Evolutionary conservation across 2,888 invertebrate species (phyloP), one percentile per base, ranked within the genome.

Genomic region (Lacanobia wlatinum): DNA sequence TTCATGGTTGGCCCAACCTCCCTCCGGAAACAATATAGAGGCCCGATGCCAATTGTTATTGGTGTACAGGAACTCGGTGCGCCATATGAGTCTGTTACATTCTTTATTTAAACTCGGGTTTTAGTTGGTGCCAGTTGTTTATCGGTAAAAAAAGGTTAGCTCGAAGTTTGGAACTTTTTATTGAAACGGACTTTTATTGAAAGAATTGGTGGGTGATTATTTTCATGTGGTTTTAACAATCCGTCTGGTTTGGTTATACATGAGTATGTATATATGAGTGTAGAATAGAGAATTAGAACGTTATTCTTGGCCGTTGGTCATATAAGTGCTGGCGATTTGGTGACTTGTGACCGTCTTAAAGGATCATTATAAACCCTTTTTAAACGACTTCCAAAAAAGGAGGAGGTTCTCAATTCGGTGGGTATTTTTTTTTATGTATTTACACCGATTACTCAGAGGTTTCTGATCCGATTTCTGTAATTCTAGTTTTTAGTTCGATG

Each of bases 31-130:
- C 84, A 87, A 86, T 87, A 87, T 76, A 71, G 79, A 68, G 61
- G 74, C 69, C 74, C 83, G 74, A 86, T 76, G 76, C 78, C 86
- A 86, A 84, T 83, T 76, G 78, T 84, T 84, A 85, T 82, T 81
- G 82, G 75, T 81, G 70, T 74, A 76, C 66, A 67, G 60, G 61
- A 70, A 76, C 68, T 72, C 64, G 40, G 56, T 63, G 72, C 55
- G 66, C 66, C 64, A 66, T 74, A 77, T 66, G 63, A 73, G 69
- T 70, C 72, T 65, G 63, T 58, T 56, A 68, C 68, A 76, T 74
- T 79, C 70, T 78, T 75, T 78, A 78, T 82, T 79, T 63, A 82
- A 74, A 53, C 61, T 59, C 10, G 28, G 56, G 62, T 70, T 55
- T 73, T 73, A 75, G 63, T 69, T 73, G 71, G 50, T 67, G 64